A percentile compares a stretch with the other conserved stretches of the same genome.
Evolutionary conservation across 2,888 invertebrate species (phyloP).

Genomic region (Meteorus colon): DNA sequence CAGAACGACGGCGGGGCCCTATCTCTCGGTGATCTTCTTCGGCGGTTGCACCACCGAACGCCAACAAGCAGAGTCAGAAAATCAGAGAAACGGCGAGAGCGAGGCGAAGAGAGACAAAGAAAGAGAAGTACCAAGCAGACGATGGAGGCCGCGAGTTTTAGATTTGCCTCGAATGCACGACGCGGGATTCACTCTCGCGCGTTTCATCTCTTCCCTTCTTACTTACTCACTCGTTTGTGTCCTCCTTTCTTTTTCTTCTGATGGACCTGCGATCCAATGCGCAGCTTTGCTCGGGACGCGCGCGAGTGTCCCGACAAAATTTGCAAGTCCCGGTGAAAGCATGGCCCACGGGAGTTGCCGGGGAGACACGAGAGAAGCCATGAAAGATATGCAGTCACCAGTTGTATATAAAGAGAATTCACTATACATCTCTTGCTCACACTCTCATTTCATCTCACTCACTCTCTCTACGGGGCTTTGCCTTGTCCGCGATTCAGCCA

Average conservation of each 20-base stretch:
- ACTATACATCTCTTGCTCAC: not conserved
- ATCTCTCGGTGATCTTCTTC: conserved; percentile 40
- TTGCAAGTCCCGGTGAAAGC: conserved; percentile 65
- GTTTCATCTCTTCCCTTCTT: conserved; percentile 1
- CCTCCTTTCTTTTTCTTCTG: conserved; percentile 43
- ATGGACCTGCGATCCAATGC: conserved; percentile 46
- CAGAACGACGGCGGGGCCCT: conserved; percentile 40
- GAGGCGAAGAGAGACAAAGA: conserved; percentile 31
- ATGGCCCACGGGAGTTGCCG: conserved; percentile 48
- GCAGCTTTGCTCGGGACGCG: conserved; percentile 24
- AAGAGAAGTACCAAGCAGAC: conserved; percentile 24
- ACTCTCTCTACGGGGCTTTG: conserved; percentile 4
- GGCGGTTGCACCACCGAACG: conserved; percentile 42
- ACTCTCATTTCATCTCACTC: conserved; percentile 17
- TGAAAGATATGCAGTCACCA: conserved; percentile 44
- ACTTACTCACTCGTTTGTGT: conserved; percentile 22
- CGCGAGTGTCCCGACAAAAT: conserved; percentile 56
- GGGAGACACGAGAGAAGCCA: conserved; percentile 19
- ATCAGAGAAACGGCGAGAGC: conserved; percentile 29
- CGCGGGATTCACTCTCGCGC: conserved; percentile 35
- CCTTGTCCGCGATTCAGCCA: conserved; percentile 1
- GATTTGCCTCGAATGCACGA: conserved; percentile 49
- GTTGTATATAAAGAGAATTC: conserved; percentile 33
- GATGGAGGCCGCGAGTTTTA: conserved; percentile 45
- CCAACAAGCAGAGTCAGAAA: conserved; percentile 45